Base-by-base conservation (phyloP, 1,140 invertebrate genomes). In the Drosophila micromelanica region DNA sequence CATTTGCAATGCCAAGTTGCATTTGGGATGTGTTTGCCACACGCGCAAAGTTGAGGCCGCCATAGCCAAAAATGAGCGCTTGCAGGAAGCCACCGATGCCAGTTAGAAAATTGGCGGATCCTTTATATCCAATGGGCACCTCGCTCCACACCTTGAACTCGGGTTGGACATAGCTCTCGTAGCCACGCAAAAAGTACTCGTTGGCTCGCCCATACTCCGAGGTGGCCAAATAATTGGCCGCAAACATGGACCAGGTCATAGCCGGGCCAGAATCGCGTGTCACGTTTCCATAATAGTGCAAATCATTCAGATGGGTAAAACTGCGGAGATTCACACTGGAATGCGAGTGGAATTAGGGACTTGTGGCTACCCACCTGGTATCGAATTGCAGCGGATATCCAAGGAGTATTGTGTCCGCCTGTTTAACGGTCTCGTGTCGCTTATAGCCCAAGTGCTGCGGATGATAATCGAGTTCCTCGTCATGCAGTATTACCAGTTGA, bases 201-300 rank as follows among this genome's bases (percentile, higher is more conserved):
- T 91, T 80, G 2, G 93, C 94, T 17, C 91, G 77, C 0, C 67
- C 49, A 0, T 80, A 54, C 52, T 94, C 91, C 1, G 72, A 78
- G 4, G 93, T 48, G 3, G 85, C 77, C 5, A 94, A 56, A 69
- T 93, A 93, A 9, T 93, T 93, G 0, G 93, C 92, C 0, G 93
- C 82, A 70, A 94, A 93, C 93, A 94, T 94, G 45, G 93, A 93
- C 93, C 93, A 94, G 0, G 93, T 94, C 94, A 94, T 94, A 0
- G 94, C 93, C 4, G 94, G 94, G 0, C 94, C 94, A 3, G 72
- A 92, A 40, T 78, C 73, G 0, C 94, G 90, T 0, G 93, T 94
- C 2, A 93, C 93, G 3, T 92, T 87, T 46, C 93, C 93, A 86
- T 94, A 94, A 71, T 93, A 93, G 0, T 89, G 72, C 17, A 94